These are phyloP conservation scores for Felis chaus DNA, from an alignment of 2,113 vertebrate species.

Conservation along the genomic window DNA sequence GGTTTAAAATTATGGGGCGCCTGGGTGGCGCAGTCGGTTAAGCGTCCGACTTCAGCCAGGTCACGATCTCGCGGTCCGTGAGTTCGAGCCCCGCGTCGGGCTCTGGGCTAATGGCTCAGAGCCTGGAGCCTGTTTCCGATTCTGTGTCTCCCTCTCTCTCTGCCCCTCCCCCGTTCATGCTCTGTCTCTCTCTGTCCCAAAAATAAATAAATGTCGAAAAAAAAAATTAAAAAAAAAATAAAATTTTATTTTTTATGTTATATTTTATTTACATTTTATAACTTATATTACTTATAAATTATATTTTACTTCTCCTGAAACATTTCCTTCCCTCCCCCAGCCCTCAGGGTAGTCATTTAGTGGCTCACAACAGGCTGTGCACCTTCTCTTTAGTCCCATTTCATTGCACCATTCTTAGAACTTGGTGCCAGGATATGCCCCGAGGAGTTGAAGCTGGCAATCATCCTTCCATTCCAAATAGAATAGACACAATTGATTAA, in stretches of 20 bases:
- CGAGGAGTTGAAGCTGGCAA: neutral
- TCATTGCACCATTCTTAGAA: constrained; percentile 1
- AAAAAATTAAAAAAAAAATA: too few species aligned
- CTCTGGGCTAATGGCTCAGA: too few species aligned
- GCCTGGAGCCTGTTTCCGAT: too few species aligned
- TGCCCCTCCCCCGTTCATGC: too few species aligned
- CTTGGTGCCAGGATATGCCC: neutral
- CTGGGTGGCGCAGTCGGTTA: too few species aligned
- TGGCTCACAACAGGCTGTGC: neutral
- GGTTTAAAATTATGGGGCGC: neutral
- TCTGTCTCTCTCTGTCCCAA: too few species aligned
- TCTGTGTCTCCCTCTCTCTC: too few species aligned
- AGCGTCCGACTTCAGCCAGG: too few species aligned
- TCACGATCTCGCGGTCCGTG: too few species aligned
- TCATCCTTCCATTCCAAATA: constrained; percentile 20
- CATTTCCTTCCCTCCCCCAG: neutral
- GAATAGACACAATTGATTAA: constrained; percentile 28
- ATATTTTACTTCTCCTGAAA: constrained; percentile 20
- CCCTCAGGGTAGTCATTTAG: neutral
- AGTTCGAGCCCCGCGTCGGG: too few species aligned
- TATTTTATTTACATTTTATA: too few species aligned
- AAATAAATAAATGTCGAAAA: too few species aligned
- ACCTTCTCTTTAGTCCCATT: neutral
- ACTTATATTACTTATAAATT: neutral
- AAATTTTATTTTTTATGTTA: neutral